Percentiles rank a stretch among this genome's conserved stretches.
Conservation (phyloP, 1,140 invertebrate species). For the Heliothis virescens region DNA sequence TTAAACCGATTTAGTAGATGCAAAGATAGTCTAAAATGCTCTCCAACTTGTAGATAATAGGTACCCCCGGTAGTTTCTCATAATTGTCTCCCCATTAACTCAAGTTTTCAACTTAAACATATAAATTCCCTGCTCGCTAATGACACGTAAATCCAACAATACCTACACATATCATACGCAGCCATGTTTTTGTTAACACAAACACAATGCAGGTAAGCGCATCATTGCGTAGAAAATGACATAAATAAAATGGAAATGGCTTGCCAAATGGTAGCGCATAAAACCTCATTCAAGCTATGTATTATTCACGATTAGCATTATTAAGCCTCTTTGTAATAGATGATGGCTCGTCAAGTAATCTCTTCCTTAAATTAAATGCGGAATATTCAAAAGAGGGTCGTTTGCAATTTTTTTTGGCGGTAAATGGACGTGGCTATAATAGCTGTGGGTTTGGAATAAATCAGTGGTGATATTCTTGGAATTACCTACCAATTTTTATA, state of each 20-base stretch:
- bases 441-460: constrained; percentile 1
- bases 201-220: too few species aligned
- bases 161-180: too few species aligned
- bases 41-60: too few species aligned
- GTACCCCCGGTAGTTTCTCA: too few species aligned
- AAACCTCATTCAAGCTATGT: neutral
- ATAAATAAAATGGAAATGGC: neutral
- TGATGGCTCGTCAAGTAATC: constrained; percentile 19
- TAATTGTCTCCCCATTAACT: too few species aligned
- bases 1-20: too few species aligned
- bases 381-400: constrained; percentile 23
- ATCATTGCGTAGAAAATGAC: neutral
- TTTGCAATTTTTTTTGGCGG: neutral
- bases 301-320: constrained; percentile 19
- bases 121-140: too few species aligned
- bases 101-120: too few species aligned
- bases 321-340: constrained; percentile 17
- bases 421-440: neutral
- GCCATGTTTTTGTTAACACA: too few species aligned
- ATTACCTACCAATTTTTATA: neutral
- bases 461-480: neutral
- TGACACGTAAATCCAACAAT: too few species aligned
- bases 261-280: constrained; percentile 1
- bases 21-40: too few species aligned
- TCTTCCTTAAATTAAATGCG: constrained; percentile 25